Base-by-base conservation (phyloP, 2,888 invertebrate species). In the Lydus trimaculatus region DNA sequence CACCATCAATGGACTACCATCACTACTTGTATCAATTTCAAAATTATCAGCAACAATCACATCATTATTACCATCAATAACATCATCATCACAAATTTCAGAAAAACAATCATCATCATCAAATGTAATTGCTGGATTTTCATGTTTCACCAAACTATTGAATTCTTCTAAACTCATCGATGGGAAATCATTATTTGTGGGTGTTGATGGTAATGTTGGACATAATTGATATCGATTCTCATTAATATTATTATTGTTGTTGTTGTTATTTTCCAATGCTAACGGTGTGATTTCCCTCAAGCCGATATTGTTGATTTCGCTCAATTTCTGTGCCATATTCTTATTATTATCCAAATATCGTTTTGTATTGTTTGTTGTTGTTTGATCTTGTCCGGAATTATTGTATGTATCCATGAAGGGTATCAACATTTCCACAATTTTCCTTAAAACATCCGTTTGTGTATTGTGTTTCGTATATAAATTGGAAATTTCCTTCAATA, bases 381-480 rank as follows among this genome's bases (percentile, higher is more conserved):
- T 11, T n/a, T n/a, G 5, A 8, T 15, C 25, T 56, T 15, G 52
- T 52, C 20, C 48, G 3, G 52, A 0, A 43, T 20, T 56, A 23
- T 23, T 56, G 11, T 56, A 56, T 3, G 62, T 13, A 15, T 65
- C 76, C 20, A 80, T 61, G 65, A 79, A 79, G 56, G 78, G 79
- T 56, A 80, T 79, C 31, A 80, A 71, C 72, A 78, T 78, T 64
- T 80, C 78, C n/a, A 80, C 75, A 33, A 79, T 75, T 66, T 79
- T 78, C 7, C 76, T 43, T 8, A 65, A 52, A 4, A 65, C 31
- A 31, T 73, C 66, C 76, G 79, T 70, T 78, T 79, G 7, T 73
- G 67, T 25, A 48, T 65, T 65, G 67, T 78, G 75, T 68, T 78
- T 80, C 28, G 77, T 28, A 63, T 77, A 73, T 52, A 80, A 71